Evolutionary conservation across 30 jellyfish, hydroid and myxozoan species (phyloP).

Genomic region (Chrysaora quinquecirrha): DNA sequence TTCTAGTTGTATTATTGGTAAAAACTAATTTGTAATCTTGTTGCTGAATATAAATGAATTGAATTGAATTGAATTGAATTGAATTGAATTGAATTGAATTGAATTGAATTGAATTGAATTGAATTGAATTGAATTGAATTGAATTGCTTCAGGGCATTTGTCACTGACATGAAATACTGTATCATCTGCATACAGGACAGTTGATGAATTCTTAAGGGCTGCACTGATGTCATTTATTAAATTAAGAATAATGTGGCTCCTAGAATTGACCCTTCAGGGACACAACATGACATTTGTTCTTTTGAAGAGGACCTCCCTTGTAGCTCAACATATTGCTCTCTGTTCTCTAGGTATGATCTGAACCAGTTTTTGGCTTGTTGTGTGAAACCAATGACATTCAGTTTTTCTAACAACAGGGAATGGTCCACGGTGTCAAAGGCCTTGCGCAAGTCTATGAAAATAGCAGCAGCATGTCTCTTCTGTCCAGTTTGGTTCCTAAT

Average conservation of each 20-base stretch:
- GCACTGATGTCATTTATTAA: conserved; percentile 43
- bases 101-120: too few relatives aligned
- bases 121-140: too few relatives aligned
- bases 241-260: conserved; percentile 36
- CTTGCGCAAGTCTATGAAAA: conserved; percentile 14
- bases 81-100: too few relatives aligned
- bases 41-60: too few relatives aligned
- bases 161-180: conserved; percentile 49
- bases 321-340: conserved; percentile 20
- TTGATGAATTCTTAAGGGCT: conserved; percentile 13
- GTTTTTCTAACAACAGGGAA: conserved; percentile 14
- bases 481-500: conserved; percentile 6
- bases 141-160: conserved; percentile 60
- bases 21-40: too few relatives aligned
- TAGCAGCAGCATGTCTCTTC: conserved; percentile 29
- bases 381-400: conserved; percentile 15
- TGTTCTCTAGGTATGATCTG: conserved; percentile 36
- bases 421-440: conserved; percentile 43
- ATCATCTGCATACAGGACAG: conserved; percentile 49
- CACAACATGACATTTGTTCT: conserved; percentile 39
- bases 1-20: too few relatives aligned
- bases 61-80: too few relatives aligned
- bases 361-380: conserved; percentile 25
- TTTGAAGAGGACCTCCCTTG: conserved; percentile 37
- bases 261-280: conserved; percentile 53